phyloP scores from a whole-genome alignment of 2,888 invertebrate genomes.

The Opisthograptis luteolata region DNA sequence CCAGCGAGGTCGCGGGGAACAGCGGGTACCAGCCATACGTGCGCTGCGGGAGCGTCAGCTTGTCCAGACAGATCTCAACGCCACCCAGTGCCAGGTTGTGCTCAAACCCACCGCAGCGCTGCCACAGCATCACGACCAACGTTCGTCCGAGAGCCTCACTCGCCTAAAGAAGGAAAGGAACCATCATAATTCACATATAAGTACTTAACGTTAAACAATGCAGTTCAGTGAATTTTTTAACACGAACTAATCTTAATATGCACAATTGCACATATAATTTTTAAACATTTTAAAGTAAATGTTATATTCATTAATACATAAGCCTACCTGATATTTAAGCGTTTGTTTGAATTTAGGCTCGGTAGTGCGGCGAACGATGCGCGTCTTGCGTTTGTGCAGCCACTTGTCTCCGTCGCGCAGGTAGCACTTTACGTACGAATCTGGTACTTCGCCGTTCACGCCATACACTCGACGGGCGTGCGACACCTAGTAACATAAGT shows the following conservation, averaged over 20 bases:
- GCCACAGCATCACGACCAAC: slow-evolving; percentile 96
- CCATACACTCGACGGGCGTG: slow-evolving; percentile 79
- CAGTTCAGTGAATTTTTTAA: no score
- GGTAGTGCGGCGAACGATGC: slow-evolving; percentile 91
- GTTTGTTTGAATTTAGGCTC: slow-evolving; percentile 95
- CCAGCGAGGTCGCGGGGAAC: slow-evolving; percentile 93
- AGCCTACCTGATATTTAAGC: slow-evolving; percentile 89
- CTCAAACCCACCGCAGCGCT: slow-evolving; percentile 94
- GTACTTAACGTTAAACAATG: no score
- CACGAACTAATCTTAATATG: no score
- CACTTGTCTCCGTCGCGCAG: slow-evolving; percentile 94
- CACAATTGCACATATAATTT: no score
- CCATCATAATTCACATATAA: background rate
- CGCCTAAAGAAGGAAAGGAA: slow-evolving; percentile 64
- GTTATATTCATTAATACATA: no score
- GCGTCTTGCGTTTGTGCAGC: slow-evolving; percentile 96
- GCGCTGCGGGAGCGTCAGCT: slow-evolving; percentile 90
- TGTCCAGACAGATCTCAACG: slow-evolving; percentile 93
- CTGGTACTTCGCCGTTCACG: slow-evolving; percentile 89
- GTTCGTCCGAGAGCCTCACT: slow-evolving; percentile 91
- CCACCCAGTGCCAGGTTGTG: slow-evolving; percentile 93
- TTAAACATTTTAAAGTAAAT: background rate
- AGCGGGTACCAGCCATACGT: slow-evolving; percentile 96
- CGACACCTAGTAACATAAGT: slow-evolving; percentile 62
- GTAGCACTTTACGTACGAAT: slow-evolving; percentile 97